A percentile compares a stretch with the other conserved stretches of the same genome.
These are phyloP conservation scores for Uromys caudimaculatus DNA, from an alignment of 2,797 vertebrate genomes.

Conservation along the genomic window DNA sequence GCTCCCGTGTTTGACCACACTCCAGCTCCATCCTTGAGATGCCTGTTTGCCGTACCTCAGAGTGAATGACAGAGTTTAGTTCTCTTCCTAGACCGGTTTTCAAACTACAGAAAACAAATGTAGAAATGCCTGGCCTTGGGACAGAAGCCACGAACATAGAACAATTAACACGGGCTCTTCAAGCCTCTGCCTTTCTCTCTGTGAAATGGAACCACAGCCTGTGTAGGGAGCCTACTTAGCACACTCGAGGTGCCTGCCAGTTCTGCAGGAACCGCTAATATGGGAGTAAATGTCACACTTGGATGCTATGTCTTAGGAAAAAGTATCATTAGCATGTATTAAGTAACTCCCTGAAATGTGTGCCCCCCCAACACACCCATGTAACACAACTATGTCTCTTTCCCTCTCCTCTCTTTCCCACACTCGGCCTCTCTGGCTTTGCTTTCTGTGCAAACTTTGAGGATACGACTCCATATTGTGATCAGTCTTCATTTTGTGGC, in stretches of 20 bases:
- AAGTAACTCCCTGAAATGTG: neutral
- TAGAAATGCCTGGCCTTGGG: neutral
- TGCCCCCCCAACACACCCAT: neutral
- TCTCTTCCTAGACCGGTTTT: neutral
- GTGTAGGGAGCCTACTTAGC: too few species aligned
- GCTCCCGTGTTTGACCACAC: neutral
- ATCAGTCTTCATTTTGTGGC: neutral
- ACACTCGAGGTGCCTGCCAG: neutral
- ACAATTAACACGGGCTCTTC: neutral
- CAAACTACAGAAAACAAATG: neutral
- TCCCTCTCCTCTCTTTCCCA: neutral
- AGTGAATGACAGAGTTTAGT: neutral
- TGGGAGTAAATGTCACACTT: accelerated
- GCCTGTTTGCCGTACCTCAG: neutral
- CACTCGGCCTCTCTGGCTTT: too few species aligned
- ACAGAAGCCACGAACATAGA: neutral
- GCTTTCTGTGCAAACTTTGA: neutral
- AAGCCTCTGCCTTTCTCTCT: neutral
- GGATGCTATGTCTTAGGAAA: neutral
- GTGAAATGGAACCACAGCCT: neutral
- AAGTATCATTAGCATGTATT: neutral
- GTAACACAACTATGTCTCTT: neutral
- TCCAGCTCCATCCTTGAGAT: too few species aligned
- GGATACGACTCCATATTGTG: neutral
- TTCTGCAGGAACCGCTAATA: neutral